Base-by-base conservation (phyloP, 2,888 invertebrate species). In the Carterocephalus palaemon region DNA sequence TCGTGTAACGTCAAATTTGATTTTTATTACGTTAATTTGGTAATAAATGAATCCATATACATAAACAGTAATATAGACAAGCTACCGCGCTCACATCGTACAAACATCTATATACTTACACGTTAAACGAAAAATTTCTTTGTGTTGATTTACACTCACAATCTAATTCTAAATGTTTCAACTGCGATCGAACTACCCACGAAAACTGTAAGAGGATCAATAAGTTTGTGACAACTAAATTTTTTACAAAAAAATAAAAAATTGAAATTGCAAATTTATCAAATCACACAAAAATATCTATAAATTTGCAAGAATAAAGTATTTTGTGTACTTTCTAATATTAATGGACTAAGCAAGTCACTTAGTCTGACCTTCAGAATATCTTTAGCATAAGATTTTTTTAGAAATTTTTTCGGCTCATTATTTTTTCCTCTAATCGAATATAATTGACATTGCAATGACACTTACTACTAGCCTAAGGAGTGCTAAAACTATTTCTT, bases 401-500 rank as follows among this genome's bases (percentile, higher is more conserved):
- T 83, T 81, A 79, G 83, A 83, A 80, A 83, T 79, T 72, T 69
- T 77, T 57, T 79, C 75, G 73, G 70, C 77, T 70, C 72, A 71
- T 71, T 70, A 48, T 67, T 71, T 68, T 70, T 70, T 62, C 53
- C 70, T 75, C 85, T 86, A 86, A 76, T 84, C 77, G 74, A 81
- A 86, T 85, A 86, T 86, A 86, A 86, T 86, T 86, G 85, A 86
- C 85, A 79, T 83, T 73, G 81, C 83, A 73, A 82, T 81, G 79
- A 83, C 80, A 78, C 82, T 82, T 82, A 84, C 83, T 85, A 81
- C 76, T 83, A 85, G 70, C 74, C 81, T 84, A 82, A 69, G 74
- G 61, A 74, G 76, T 82, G 83, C 83, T 84, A 84, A 71, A 31
- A 72, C 77, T 81, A 80, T 72, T 63, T 63, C 82, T 82, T 83